A percentile compares a stretch with the other conserved stretches of the same genome.
Evolutionary conservation across 2,888 invertebrate species (phyloP).

Genomic region (Eurytoma adleriae): DNA sequence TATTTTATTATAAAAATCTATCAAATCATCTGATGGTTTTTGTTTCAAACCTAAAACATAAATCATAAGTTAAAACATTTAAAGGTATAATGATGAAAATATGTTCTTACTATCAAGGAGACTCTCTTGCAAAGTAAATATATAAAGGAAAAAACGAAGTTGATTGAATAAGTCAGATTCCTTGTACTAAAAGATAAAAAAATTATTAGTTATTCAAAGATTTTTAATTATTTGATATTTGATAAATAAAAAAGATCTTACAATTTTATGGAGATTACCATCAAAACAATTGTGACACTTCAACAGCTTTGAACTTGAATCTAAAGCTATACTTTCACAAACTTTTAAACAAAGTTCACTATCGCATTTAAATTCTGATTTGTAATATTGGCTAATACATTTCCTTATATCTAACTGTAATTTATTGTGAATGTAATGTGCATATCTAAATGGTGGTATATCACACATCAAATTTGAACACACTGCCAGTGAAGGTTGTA

Average conservation of each 20-base stretch:
- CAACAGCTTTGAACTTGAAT: too few relatives aligned
- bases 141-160: not conserved
- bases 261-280: not conserved
- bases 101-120: not conserved
- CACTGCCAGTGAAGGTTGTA: not conserved
- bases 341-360: not conserved
- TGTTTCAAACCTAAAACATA: constrained; percentile 2
- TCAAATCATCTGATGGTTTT: not conserved
- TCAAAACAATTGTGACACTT: constrained; percentile 1
- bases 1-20: not conserved
- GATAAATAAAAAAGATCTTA: not conserved
- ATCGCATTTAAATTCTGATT: not conserved
- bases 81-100: not conserved
- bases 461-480: not conserved
- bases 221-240: not conserved
- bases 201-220: not conserved
- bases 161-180: constrained; percentile 14
- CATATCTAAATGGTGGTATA: constrained; percentile 1
- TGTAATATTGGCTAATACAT: not conserved
- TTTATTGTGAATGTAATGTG: constrained; percentile 1
- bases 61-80: not conserved
- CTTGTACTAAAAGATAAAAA: constrained; percentile 26
- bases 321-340: not conserved
- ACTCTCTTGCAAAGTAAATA: constrained; percentile 11
- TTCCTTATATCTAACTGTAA: constrained; percentile 3